Percentiles rank a stretch among this genome's conserved stretches.
phyloP scores from a whole-genome alignment of 2,113 vertebrate genomes.

The Macheiramphus alcinus region DNA sequence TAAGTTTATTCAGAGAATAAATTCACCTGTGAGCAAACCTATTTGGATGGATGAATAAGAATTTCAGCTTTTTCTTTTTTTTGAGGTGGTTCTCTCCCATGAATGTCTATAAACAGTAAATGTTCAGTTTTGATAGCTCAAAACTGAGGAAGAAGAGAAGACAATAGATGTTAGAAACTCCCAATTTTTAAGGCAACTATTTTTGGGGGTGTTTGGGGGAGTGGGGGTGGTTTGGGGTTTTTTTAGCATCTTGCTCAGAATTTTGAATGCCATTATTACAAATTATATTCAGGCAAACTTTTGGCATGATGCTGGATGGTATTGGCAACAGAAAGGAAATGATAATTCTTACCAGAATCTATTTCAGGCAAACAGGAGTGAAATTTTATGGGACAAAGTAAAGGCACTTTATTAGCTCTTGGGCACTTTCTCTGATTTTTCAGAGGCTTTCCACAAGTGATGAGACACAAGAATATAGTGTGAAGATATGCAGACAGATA shows the following conservation, averaged over 20 bases:
- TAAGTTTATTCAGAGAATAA: not conserved
- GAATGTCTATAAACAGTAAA: not conserved
- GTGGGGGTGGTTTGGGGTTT: rapidly evolving
- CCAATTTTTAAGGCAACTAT: not conserved
- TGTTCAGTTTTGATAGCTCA: not conserved
- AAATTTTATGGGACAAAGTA: not conserved
- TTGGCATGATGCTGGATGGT: not conserved
- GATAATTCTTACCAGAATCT: not conserved
- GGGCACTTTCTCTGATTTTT: not conserved
- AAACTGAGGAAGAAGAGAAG: not conserved
- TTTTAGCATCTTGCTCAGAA: not conserved
- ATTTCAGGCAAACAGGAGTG: not conserved
- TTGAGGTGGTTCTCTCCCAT: not conserved
- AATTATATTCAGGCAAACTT: not conserved
- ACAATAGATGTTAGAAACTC: not conserved
- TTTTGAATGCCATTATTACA: not conserved
- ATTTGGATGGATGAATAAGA: not conserved
- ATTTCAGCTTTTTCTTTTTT: not conserved
- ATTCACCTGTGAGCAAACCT: not conserved
- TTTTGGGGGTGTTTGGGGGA: not conserved
- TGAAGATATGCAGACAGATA: not conserved
- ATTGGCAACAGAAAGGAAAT: not conserved
- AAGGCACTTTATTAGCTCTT: not conserved
- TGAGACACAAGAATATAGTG: not conserved
- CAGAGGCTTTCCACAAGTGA: not conserved